phyloP scores from a whole-genome alignment of 2,888 invertebrate species.

The Eutolmus rufibarbis region DNA sequence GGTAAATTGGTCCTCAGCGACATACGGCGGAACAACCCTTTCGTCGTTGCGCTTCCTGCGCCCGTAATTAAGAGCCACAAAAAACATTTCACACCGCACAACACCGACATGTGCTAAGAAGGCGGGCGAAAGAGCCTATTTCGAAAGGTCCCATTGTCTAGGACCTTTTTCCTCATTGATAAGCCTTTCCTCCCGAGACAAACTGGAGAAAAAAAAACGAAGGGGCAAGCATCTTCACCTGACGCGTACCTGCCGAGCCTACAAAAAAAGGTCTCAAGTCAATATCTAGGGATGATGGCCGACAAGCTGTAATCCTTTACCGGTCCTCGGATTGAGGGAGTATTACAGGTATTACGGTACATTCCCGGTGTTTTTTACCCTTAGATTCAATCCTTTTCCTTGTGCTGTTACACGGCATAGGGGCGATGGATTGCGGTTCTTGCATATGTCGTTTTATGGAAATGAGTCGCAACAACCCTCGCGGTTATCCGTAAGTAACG shows the following conservation, averaged over 20 bases:
- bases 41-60: not conserved
- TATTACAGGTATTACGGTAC: not conserved
- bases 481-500: not conserved
- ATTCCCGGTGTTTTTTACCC: not conserved
- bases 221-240: not conserved
- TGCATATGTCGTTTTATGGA: slow-evolving; percentile 15
- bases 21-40: not conserved
- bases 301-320: not conserved
- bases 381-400: not conserved
- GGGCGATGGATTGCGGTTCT: not conserved
- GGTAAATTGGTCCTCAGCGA: not conserved
- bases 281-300: not conserved
- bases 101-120: slow-evolving; percentile 5
- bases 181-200: not conserved
- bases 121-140: not conserved
- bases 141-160: not conserved
- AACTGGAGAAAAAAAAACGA: not conserved
- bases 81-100: not conserved
- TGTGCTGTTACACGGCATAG: not conserved
- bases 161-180: not conserved
- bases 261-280: slow-evolving; percentile 7
- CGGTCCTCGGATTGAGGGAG: not conserved
- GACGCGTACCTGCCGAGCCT: not conserved
- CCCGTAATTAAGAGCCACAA: not conserved
- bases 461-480: not conserved